Base-by-base conservation (phyloP, 1,140 invertebrate species). In the Agrypnia vestita region DNA sequence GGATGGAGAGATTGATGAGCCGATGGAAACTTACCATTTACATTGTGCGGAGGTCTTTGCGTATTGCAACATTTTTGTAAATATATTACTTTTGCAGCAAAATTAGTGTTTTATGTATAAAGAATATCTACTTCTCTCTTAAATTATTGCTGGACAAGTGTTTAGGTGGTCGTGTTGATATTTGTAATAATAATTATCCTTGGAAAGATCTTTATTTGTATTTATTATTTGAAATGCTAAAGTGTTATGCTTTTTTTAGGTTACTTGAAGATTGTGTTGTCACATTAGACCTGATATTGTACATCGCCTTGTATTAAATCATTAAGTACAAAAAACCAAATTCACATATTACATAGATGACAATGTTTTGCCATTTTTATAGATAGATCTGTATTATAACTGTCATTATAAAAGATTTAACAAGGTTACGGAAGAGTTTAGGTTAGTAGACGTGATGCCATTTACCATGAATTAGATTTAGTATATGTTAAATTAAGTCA, bases 401-500 rank as follows among this genome's bases (percentile, higher is more conserved):
- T 77, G 61, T 64, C 46, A 49, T n/a, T 49, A 25, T 51, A 53
- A 49, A 67, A 51, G 62, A 64, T 53, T 21, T 43, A 51, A 77
- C 35, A 64, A 67, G 15, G 59, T 67, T 67, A 44, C 35, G 17
- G 44, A 46, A 78, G 35, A 51, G 67, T 47, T 21, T 69, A 71
- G 67, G 17, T 49, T 71, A 77, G 25, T 72, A 67, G 43, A 71
- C 49, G 67, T 78, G 76, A 78, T 78, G 76, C 76, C 76, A 78
- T 78, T 56, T 78, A 78, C 76, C 76, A 78, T 72, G 67, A 78
- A 53, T 49, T 76, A 78, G 76, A 51, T 59, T 71, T 78, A 78
- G 55, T 21, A 47, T 78, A 59, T 59, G 21, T 55, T 78, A 25
- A 35, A 21, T 76, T 35, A 35, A 35, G 25, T 35, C 25, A 35